These are phyloP conservation scores for Holothuria scabra DNA, from an alignment of 53 echinoderm and acorn worm genomes.

Conservation along the genomic window DNA sequence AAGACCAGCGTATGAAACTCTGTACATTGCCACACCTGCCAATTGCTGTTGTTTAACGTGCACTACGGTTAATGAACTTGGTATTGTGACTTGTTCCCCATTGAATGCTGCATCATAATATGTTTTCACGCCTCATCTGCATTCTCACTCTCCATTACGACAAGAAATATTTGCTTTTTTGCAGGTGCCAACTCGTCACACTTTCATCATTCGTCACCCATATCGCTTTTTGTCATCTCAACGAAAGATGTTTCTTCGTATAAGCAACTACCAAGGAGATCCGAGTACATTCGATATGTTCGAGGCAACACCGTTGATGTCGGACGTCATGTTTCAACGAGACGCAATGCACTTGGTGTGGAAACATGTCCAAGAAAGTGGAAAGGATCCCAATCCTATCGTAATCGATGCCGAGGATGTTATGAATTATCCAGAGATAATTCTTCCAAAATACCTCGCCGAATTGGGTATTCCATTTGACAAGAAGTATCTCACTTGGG, in stretches of 20 bases:
- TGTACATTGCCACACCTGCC: too few species aligned
- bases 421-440: constrained; percentile 8
- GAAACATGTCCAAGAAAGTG: constrained; percentile 5
- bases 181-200: constrained; percentile 27
- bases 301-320: neutral
- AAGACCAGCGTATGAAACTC: too few species aligned
- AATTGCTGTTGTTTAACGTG: too few species aligned
- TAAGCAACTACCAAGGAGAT: constrained; percentile 12
- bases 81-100: too few species aligned
- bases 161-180: neutral
- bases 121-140: too few species aligned
- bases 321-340: neutral
- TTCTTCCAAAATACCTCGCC: constrained; percentile 3
- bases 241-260: constrained; percentile 11
- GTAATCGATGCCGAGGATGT: constrained; percentile 13
- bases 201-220: constrained; percentile 36
- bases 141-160: neutral
- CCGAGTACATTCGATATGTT: neutral
- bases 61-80: too few species aligned
- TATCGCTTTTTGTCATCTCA: constrained; percentile 27
- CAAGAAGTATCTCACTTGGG: constrained; percentile 33
- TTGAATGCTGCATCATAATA: too few species aligned
- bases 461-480: constrained; percentile 16
- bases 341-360: constrained; percentile 7
- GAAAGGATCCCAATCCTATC: neutral